These are phyloP conservation scores for Chloroceryle aenea DNA, from an alignment of 2,113 vertebrate species.

Conservation along the genomic window DNA sequence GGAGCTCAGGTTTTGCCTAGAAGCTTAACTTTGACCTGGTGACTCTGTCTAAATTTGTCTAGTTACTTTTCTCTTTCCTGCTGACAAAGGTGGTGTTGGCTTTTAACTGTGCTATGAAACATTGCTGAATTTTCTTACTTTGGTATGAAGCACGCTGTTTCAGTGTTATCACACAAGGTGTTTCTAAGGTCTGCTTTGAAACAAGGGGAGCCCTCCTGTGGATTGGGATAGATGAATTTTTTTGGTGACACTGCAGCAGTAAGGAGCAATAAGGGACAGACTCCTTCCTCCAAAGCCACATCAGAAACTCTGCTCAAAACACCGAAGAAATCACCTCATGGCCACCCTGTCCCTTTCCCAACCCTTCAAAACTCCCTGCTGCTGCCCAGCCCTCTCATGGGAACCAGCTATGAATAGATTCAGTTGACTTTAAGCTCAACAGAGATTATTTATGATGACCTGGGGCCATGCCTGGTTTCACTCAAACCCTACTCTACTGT, in stretches of 20 bases:
- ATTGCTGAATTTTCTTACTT: background rate
- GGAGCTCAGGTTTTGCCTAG: background rate
- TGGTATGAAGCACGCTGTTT: background rate
- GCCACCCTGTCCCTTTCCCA: background rate
- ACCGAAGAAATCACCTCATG: background rate
- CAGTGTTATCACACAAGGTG: background rate
- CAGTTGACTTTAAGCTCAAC: background rate
- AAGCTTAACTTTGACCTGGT: background rate
- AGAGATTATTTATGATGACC: background rate
- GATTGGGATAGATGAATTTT: rapidly evolving
- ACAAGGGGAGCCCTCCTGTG: background rate
- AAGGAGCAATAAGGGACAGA: background rate
- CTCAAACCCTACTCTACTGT: background rate
- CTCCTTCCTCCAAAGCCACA: background rate
- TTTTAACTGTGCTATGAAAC: background rate
- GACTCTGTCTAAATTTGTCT: background rate
- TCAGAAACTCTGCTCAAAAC: background rate
- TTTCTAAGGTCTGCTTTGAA: background rate
- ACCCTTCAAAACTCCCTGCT: background rate
- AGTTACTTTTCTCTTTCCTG: background rate
- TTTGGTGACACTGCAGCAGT: background rate
- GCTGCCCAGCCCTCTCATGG: background rate
- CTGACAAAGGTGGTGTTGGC: background rate
- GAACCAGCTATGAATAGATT: background rate
- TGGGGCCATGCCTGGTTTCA: background rate